Evolutionary conservation across 2,113 vertebrate genomes (phyloP).

Genomic region (Ictidomys tridecemlineatus): DNA sequence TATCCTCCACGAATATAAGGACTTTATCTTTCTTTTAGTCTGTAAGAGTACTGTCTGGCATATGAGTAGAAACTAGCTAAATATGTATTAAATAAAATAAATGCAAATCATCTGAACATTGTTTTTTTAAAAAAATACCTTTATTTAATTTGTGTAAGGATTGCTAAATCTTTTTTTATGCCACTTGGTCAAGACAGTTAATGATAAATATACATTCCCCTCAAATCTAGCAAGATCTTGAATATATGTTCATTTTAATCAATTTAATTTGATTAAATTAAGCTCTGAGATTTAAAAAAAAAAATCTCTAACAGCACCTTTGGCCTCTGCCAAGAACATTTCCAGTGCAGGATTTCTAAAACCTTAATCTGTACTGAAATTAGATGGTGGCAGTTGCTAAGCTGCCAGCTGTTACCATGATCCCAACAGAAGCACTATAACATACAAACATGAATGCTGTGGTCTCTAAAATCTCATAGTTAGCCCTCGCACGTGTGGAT

Average conservation of each 20-base stretch:
- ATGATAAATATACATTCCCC: slow-evolving; percentile 24
- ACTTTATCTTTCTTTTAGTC: slow-evolving; percentile 20
- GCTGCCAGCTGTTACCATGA: slow-evolving; percentile 79
- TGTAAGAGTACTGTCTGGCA: neutral
- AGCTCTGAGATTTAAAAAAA: slow-evolving; percentile 31
- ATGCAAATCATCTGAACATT: neutral
- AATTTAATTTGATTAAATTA: slow-evolving; percentile 70
- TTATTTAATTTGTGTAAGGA: slow-evolving; percentile 44
- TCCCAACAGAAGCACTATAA: slow-evolving; percentile 38
- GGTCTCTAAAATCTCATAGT: slow-evolving; percentile 44
- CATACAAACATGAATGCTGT: neutral
- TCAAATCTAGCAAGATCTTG: slow-evolving; percentile 43
- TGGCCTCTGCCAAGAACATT: slow-evolving; percentile 73
- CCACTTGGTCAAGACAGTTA: slow-evolving; percentile 33
- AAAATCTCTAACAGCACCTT: slow-evolving; percentile 60
- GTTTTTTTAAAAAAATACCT: neutral
- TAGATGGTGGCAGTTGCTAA: slow-evolving; percentile 79
- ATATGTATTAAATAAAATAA: slow-evolving; percentile 38
- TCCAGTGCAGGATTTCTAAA: slow-evolving; percentile 73
- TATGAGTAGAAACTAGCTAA: neutral
- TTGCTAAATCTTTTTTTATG: slow-evolving; percentile 36
- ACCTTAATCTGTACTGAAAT: slow-evolving; percentile 82
- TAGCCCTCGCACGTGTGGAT: neutral
- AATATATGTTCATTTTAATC: slow-evolving; percentile 43
- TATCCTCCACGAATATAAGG: slow-evolving; percentile 32